phyloP scores from a whole-genome alignment of 2,113 vertebrate species.

The Todiramphus saurophagus region DNA sequence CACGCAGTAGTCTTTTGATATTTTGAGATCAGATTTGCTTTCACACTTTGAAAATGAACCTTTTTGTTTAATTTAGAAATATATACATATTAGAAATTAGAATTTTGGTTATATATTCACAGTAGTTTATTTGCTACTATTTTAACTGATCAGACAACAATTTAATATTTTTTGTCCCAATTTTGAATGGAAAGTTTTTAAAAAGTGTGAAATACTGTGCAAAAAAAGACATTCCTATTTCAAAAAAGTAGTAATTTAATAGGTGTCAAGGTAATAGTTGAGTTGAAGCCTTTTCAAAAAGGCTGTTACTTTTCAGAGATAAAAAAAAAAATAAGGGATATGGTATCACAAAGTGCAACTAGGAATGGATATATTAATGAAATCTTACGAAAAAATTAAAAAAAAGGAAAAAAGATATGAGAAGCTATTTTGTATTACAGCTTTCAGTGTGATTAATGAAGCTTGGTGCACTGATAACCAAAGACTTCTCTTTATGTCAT shows the following conservation, averaged over 20 bases:
- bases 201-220: neutral
- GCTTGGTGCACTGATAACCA: neutral
- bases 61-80: neutral
- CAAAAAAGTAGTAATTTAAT: neutral
- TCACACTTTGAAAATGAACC: neutral
- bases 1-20: neutral
- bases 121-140: neutral
- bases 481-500: neutral
- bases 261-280: neutral
- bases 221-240: neutral
- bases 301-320: neutral
- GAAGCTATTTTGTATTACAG: neutral
- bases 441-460: neutral
- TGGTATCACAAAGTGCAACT: neutral
- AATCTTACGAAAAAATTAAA: neutral
- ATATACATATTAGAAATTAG: neutral
- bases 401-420: neutral
- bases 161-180: neutral
- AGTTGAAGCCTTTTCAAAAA: neutral
- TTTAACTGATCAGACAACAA: neutral
- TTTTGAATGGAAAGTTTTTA: neutral
- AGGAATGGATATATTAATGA: neutral
- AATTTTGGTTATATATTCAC: neutral
- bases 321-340: neutral
- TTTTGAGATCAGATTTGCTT: neutral